These are phyloP conservation scores for Pseudopodoces humilis DNA, from an alignment of 2,113 vertebrate genomes.

Conservation along the genomic window DNA sequence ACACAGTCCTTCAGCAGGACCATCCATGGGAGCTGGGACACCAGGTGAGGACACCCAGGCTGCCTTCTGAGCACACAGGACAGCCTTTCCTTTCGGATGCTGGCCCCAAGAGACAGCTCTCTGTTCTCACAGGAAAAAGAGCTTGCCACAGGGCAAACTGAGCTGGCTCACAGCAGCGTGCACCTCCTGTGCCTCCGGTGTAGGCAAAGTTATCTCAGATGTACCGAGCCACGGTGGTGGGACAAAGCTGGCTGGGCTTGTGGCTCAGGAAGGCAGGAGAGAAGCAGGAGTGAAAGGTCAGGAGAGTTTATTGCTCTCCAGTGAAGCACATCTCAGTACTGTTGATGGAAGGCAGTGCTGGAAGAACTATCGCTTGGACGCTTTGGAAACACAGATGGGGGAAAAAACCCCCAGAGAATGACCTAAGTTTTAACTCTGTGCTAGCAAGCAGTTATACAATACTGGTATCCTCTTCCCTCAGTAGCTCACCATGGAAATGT, in stretches of 20 bases:
- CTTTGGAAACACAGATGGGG: neutral
- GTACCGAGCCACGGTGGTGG: fast-evolving
- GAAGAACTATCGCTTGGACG: neutral
- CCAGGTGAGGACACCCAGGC: conserved; percentile 47
- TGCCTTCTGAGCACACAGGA: neutral
- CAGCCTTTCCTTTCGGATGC: neutral
- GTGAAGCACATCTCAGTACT: neutral
- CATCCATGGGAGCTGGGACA: neutral
- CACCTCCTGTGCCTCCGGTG: neutral
- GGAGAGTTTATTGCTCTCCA: neutral
- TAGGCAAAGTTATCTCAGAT: neutral
- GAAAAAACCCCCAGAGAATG: neutral
- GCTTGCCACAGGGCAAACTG: neutral
- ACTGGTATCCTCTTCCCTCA: neutral
- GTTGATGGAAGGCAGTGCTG: neutral
- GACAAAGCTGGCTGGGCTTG: neutral
- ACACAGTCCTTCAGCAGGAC: conserved; percentile 52
- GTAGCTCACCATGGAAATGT: neutral
- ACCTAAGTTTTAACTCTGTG: neutral
- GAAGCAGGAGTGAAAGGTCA: neutral
- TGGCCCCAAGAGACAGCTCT: neutral
- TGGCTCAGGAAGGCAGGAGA: neutral
- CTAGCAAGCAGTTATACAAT: neutral
- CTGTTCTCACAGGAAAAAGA: neutral
- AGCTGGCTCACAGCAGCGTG: neutral